Evolutionary conservation across 2,797 vertebrate genomes (phyloP), one percentile per base, ranked within the genome.

Genomic region (Argyrosomus regius): DNA sequence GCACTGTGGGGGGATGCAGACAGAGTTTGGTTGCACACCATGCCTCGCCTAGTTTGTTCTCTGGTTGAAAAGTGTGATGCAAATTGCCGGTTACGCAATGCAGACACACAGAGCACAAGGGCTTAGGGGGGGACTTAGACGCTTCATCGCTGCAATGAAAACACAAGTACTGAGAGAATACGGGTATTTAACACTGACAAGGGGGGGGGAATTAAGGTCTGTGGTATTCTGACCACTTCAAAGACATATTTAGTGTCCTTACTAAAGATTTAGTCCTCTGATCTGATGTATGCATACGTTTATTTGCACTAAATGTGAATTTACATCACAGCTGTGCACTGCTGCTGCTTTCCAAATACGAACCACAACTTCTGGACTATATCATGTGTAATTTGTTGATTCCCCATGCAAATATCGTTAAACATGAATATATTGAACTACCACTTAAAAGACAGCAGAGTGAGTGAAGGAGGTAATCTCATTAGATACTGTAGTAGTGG

Each of bases 71-170:
- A 86, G 75, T 53, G 43, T 52, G 67, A 86, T 73, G 89, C 60
- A 90, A 89, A 92, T 86, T 88, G 62, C 20, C 9, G 11, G 75
- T 91, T 90, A 81, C 58, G 78, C 82, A 90, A 83, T 41, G 14
- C 41, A 31, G 63, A 87, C 67, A 75, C 61, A 71, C 43, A 54
- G 68, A 75, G 59, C 54, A 72, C 54, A 58, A 54, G 67, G 62
- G 52, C 68, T 77, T 64, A 60, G 49, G 53, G 17, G 35, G 61
- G 60, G 57, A 75, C 65, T 82, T 43, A 65, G 58, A 22, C 64
- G 72, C 53, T 12, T 71, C 84, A 80, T 85, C 49, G 57, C 59
- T 68, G 81, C 77, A 61, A 39, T 74, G 60, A 82, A 62, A 81
- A 71, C 60, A 81, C 9, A 58, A 75, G 41, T 62, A 48, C 62